These are phyloP conservation scores for Peromyscus maniculatus DNA, from an alignment of 2,113 vertebrate species.

Conservation along the genomic window DNA sequence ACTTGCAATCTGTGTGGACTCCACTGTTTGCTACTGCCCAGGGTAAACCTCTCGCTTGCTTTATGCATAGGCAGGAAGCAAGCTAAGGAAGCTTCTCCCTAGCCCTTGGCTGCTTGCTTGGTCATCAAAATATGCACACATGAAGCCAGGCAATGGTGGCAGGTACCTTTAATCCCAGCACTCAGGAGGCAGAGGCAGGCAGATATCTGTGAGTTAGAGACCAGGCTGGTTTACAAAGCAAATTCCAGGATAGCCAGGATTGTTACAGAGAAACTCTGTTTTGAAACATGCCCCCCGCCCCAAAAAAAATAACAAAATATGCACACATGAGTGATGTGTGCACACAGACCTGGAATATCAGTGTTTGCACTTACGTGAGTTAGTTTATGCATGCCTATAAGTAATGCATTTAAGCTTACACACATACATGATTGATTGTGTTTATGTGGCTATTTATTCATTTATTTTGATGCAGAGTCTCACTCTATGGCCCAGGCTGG, in stretches of 20 bases:
- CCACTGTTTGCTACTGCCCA: background rate
- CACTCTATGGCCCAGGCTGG: background rate
- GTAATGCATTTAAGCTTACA: background rate
- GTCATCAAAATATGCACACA: background rate
- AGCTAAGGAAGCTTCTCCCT: background rate
- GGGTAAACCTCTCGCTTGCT: background rate
- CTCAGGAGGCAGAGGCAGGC: no score
- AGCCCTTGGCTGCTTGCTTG: background rate
- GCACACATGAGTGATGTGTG: no score
- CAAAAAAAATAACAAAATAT: background rate
- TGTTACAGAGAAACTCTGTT: no score
- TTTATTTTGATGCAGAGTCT: background rate
- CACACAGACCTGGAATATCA: background rate
- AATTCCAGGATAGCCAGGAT: no score
- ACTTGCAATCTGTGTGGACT: background rate
- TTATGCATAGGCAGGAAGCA: conserved; percentile 3
- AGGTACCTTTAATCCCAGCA: no score
- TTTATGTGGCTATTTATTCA: background rate
- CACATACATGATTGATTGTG: background rate
- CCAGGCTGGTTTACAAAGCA: no score
- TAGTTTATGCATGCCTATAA: background rate
- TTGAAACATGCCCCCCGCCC: no score
- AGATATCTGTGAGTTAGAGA: no score
- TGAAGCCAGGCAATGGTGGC: no score
- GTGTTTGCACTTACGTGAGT: background rate